Conservation (phyloP, 2,888 invertebrate genomes). For the Salticus scenicus region DNA sequence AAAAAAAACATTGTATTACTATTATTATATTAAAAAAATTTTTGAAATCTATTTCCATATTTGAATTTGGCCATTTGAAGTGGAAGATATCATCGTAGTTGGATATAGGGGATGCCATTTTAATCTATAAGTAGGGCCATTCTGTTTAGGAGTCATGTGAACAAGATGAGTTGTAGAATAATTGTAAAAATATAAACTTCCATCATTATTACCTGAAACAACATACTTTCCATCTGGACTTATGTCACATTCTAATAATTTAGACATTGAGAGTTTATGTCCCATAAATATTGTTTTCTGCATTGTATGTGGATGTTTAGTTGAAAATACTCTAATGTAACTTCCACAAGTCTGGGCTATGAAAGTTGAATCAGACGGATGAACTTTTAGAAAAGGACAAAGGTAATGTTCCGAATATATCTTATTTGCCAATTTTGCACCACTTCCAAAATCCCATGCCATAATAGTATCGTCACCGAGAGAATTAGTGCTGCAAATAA, state of each 20-base stretch:
- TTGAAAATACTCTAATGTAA: conserved; percentile 76
- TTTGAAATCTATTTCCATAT: conserved; percentile 73
- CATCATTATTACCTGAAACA: conserved; percentile 75
- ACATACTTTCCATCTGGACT: conserved; percentile 75
- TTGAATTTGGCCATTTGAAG: conserved; percentile 74
- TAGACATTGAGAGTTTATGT: conserved; percentile 74
- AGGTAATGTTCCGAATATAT: conserved; percentile 77
- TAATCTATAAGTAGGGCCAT: conserved; percentile 74
- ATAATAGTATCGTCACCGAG: conserved; percentile 76
- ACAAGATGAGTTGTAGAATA: conserved; percentile 73
- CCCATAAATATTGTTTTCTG: conserved; percentile 75
- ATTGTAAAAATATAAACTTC: conserved; percentile 73
- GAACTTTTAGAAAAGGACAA: conserved; percentile 75
- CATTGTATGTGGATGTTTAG: conserved; percentile 76
- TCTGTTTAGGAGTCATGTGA: conserved; percentile 68
- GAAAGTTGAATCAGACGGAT: conserved; percentile 74
- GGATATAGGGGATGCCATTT: conserved; percentile 75
- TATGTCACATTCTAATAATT: conserved; percentile 75
- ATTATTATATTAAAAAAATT: too few species aligned
- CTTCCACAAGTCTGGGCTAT: conserved; percentile 76
- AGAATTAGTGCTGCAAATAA: conserved; percentile 75
- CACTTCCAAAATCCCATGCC: conserved; percentile 76
- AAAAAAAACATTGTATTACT: too few species aligned
- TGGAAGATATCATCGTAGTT: conserved; percentile 74
- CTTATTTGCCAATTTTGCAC: conserved; percentile 76